Base-by-base conservation (phyloP, 2,113 vertebrate genomes). In the Lonchura striata region DNA sequence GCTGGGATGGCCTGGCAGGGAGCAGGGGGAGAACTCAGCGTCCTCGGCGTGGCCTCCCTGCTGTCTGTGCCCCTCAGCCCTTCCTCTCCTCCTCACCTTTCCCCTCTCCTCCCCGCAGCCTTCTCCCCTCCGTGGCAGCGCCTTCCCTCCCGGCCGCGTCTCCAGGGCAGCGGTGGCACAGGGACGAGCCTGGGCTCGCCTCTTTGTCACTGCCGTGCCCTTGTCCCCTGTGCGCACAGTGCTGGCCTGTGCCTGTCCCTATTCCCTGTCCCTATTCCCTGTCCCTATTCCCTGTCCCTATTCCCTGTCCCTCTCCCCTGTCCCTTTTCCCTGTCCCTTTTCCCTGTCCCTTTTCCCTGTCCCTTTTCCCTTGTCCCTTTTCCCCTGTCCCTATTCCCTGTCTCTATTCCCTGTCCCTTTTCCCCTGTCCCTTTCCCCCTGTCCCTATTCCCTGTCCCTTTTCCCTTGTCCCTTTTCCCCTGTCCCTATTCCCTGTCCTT, bases 181-280 rank as follows among this genome's bases (percentile, higher is more conserved):
- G 56, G 2, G 1, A 56, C 94, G 25, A 46, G 86, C 80, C 63
- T 3, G 53, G 31, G 2, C 80, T 31, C 19, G 83, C 49, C 83
- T 2, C 12, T 39, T 69, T 80, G 91, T 3, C 47, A 1, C 37
- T 44, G 53, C 46, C 27, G 11, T 60, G 28, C 44, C 41, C 16
- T 3, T 20, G 56, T 13, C 28, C n/a, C 24, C 49, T 17, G 30
- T 2, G 2, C 7, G 7, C 11, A 41, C 2, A 15, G 37, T 15
- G 22, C 31, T 6, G 35, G 24, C 60, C 21, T 28, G 66, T 64
- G 14, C 64, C 4, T 60, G 35, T 60, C n/a, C 57, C n/a, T 1
- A 23, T 3, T 39, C 20, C 47, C 3, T 44, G 11, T 27, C 9
- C 46, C n/a, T 5, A 24, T 3, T n/a, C 31, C 42, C 1, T 5